Percentiles rank a stretch among this genome's conserved stretches.
phyloP scores from a whole-genome alignment of 1,140 invertebrate species.

The Cataglyphis hispanica region DNA sequence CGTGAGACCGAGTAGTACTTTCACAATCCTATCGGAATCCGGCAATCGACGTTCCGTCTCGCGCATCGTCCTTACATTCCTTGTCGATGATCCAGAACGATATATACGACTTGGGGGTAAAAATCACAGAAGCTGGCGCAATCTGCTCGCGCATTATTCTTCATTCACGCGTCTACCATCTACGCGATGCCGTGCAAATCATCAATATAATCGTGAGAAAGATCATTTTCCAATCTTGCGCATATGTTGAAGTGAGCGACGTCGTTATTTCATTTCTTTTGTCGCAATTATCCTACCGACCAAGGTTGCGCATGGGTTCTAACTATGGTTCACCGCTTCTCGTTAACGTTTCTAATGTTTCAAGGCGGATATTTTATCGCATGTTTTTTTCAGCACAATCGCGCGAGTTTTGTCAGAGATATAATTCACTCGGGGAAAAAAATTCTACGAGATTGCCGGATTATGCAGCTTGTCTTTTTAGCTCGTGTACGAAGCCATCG shows the following conservation, averaged over 20 bases:
- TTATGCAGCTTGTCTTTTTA: conserved; percentile 70
- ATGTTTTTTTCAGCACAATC: conserved; percentile 30
- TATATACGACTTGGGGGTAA: conserved; percentile 44
- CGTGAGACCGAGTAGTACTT: conserved; percentile 32
- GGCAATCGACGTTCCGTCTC: conserved; percentile 71
- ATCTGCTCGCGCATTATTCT: conserved; percentile 47
- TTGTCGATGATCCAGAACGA: conserved; percentile 78
- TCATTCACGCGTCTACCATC: conserved; percentile 70
- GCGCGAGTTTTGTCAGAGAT: conserved; percentile 31
- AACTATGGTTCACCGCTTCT: not conserved
- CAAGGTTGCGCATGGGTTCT: conserved; percentile 23
- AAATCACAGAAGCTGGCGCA: conserved; percentile 15
- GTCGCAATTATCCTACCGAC: conserved; percentile 6
- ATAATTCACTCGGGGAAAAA: conserved; percentile 67
- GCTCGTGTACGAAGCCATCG: conserved; percentile 40
- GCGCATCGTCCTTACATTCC: conserved; percentile 80
- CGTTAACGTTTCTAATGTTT: conserved; percentile 24
- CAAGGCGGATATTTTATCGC: conserved; percentile 38
- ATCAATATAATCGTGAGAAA: conserved; percentile 67
- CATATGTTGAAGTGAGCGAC: not conserved
- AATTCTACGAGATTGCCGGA: conserved; percentile 52
- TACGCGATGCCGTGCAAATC: conserved; percentile 36
- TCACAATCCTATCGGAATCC: conserved; percentile 73
- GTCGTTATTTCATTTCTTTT: conserved; percentile 52
- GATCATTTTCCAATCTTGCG: not conserved